phyloP scores from a whole-genome alignment of 1,140 invertebrate species.

The Watersipora subatra region DNA sequence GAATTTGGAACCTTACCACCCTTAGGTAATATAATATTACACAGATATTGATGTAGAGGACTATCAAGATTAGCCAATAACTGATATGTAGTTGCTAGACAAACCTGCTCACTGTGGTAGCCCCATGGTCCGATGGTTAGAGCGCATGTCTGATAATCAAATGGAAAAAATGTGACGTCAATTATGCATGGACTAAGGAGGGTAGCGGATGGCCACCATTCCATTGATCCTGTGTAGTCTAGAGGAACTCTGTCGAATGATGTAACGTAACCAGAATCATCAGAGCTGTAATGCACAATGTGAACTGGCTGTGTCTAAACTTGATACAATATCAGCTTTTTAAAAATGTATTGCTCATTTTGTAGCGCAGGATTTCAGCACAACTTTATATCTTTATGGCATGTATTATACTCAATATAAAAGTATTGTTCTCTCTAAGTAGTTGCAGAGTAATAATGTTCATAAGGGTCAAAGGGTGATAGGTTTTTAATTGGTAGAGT shows the following conservation, averaged over 20 bases:
- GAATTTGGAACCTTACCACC: too few relatives aligned
- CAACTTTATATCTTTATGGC: too few relatives aligned
- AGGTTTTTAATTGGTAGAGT: too few relatives aligned
- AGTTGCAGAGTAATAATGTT: too few relatives aligned
- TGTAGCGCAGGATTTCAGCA: too few relatives aligned
- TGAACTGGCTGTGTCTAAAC: not conserved
- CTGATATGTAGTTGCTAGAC: too few relatives aligned
- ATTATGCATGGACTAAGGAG: constrained; percentile 35
- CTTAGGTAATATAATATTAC: too few relatives aligned
- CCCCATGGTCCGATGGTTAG: not conserved
- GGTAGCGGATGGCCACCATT: constrained; percentile 45
- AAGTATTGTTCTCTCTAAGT: too few relatives aligned
- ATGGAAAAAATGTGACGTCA: constrained; percentile 39
- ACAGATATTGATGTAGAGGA: too few relatives aligned
- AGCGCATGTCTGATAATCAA: constrained; percentile 32
- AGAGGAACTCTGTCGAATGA: constrained; percentile 37
- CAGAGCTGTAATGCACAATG: not conserved
- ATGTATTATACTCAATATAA: too few relatives aligned
- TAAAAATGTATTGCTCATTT: not conserved
- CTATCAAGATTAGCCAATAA: too few relatives aligned
- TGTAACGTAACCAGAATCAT: not conserved
- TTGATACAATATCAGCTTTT: not conserved
- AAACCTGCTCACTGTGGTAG: not conserved
- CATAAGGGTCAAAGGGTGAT: too few relatives aligned
- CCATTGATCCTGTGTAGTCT: constrained; percentile 43